phyloP scores from a whole-genome alignment of 2,113 vertebrate species.

The Sebastes fasciatus region DNA sequence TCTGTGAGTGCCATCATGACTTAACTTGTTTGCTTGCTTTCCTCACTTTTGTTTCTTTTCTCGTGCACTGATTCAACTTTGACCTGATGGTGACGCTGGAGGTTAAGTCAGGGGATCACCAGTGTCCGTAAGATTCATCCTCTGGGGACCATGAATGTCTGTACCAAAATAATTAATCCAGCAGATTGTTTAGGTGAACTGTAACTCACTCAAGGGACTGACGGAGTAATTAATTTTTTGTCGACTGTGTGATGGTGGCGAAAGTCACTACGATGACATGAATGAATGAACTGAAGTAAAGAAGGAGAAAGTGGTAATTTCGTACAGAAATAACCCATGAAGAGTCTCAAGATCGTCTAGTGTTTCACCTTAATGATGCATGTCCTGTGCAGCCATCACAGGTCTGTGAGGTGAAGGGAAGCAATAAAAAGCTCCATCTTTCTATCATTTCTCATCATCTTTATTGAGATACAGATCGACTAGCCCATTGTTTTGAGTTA shows the following conservation, averaged over 20 bases:
- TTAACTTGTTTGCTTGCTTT: too few relatives aligned
- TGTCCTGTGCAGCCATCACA: not conserved
- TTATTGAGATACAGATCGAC: constrained; percentile 14
- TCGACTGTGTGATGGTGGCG: not conserved
- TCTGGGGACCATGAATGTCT: too few relatives aligned
- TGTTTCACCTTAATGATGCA: not conserved
- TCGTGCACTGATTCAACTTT: too few relatives aligned
- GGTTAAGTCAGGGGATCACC: too few relatives aligned
- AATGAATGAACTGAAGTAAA: not conserved
- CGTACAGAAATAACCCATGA: not conserved
- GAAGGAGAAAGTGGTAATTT: not conserved
- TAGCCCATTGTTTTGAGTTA: constrained; percentile 39
- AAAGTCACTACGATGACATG: not conserved
- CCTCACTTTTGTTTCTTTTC: too few relatives aligned
- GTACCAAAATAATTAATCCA: too few relatives aligned
- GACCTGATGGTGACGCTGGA: too few relatives aligned
- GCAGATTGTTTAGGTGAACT: too few relatives aligned
- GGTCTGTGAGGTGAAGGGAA: not conserved
- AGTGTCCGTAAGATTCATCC: too few relatives aligned
- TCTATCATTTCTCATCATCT: constrained; percentile 17
- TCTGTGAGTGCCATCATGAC: too few relatives aligned
- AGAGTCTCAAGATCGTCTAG: not conserved
- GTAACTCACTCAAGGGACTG: not conserved
- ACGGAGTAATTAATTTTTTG: not conserved
- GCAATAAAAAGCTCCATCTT: not conserved